A percentile compares a stretch with the other conserved stretches of the same genome.
These are phyloP conservation scores for Pluvialis apricaria DNA, from an alignment of 2,113 vertebrate genomes.

Conservation along the genomic window DNA sequence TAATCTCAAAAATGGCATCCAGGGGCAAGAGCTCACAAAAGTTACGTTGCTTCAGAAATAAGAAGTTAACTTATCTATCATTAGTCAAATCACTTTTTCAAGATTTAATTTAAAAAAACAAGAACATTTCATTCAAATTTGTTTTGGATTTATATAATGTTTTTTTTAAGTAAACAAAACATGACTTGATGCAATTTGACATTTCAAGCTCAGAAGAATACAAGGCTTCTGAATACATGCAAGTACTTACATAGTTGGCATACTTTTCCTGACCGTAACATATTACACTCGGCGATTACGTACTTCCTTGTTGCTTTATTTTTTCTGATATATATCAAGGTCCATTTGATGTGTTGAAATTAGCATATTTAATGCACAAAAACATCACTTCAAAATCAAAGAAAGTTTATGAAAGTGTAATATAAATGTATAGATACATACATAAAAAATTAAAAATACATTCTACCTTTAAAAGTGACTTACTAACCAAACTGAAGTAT, in stretches of 20 bases:
- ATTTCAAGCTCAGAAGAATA: background rate
- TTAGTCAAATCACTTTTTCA: background rate
- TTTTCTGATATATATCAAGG: background rate
- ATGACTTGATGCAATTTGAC: background rate
- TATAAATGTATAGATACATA: background rate
- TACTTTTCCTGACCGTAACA: background rate
- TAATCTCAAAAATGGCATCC: background rate
- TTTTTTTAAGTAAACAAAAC: background rate
- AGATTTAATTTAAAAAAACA: background rate
- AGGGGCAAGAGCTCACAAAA: background rate
- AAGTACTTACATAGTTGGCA: background rate
- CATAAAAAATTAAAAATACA: background rate
- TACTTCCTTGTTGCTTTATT: background rate
- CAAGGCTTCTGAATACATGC: background rate
- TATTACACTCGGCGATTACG: rapidly evolving
- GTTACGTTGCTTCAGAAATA: background rate
- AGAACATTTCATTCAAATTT: background rate
- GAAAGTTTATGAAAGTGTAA: background rate
- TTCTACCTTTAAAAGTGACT: background rate
- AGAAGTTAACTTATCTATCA: background rate
- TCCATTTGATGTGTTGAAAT: background rate
- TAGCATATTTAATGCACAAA: background rate
- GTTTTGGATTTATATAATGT: background rate
- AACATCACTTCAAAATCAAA: background rate
- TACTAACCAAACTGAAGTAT: background rate